Evolutionary conservation across 1,140 invertebrate species (phyloP), one percentile per base, ranked within the genome.

Genomic region (Tetramorium parvispinum): DNA sequence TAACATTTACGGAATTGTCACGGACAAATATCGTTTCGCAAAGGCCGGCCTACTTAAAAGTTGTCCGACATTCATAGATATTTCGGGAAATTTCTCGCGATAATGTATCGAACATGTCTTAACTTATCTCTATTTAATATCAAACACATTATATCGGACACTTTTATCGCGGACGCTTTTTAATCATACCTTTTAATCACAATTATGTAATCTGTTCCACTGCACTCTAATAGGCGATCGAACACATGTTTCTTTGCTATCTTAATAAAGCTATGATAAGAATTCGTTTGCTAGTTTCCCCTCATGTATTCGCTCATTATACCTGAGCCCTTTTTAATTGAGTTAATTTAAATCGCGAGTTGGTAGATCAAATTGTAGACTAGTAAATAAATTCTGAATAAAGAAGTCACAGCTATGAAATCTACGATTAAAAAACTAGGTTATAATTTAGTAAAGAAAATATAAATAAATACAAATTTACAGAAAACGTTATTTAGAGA

Each of bases 101-200:
- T 79, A 66, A 1, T 24, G 3, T 7, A 10, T 43, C 71, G 21
- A 57, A 55, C 46, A 27, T 27, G 21, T 21, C 11, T 70, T 32
- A 55, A 37, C 53, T 73, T 8, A 21, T 83, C 61, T 83, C 10
- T 11, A 32, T 73, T 63, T 83, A 18, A 16, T 83, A 49, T 59
- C 53, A 8, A 16, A 63, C 51, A 24, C 27, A 24, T 59, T 59
- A 55, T 5, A 71, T 83, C 40, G 51, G 21, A 53, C 18, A n/a
- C 32, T n/a, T 18, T 37, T 75, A 75, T 73, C 79, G 46, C 11
- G n/a, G 13, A 49, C 40, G 27, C 3, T 3, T 83, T 73, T 82
- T 75, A 73, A 83, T 83, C 79, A 13, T 13, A 8, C 13, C 46
- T 81, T 81, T 81, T 55, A 68, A 81, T 81, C 77, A 49, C 6